Conservation (phyloP, 1,140 invertebrate species). For the Drosophila aff. region DNA sequence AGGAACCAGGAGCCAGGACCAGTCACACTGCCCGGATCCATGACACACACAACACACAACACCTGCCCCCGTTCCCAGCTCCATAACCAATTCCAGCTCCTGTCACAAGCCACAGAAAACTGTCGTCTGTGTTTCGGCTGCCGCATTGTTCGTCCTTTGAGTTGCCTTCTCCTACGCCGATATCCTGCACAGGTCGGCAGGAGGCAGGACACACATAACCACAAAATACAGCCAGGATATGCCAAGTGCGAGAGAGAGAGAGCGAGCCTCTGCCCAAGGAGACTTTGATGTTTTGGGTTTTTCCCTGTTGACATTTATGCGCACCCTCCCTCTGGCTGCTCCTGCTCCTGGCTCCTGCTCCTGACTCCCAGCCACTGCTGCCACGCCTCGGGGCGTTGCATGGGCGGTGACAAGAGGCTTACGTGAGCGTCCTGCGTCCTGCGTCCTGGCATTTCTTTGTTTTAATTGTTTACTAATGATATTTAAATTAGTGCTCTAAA, state of each 20-base stretch:
- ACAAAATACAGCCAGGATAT: constrained; percentile 1
- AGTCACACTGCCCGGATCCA: constrained; percentile 15
- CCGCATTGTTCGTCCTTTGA: constrained; percentile 53
- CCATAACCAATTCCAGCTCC: not conserved
- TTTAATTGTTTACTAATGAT: constrained; percentile 77
- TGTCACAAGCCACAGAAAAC: constrained; percentile 11
- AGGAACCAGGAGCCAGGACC: not conserved
- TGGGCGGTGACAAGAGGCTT: constrained; percentile 58
- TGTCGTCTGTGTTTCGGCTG: constrained; percentile 25
- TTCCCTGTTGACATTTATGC: constrained; percentile 66
- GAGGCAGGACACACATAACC: not conserved
- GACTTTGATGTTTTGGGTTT: constrained; percentile 12
- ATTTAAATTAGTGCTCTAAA: constrained; percentile 80
- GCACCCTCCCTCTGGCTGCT: constrained; percentile 20
- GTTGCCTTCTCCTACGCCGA: constrained; percentile 23
- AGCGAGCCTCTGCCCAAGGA: not conserved
- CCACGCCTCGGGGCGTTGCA: constrained; percentile 37
- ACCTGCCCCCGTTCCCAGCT: constrained; percentile 10
- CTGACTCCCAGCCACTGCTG: not conserved
- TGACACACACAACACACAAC: constrained; percentile 2
- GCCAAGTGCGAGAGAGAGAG: not conserved
- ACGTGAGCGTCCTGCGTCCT: constrained; percentile 35
- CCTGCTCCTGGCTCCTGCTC: not conserved
- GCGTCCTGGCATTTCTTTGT: constrained; percentile 63
- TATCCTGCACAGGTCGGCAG: not conserved